phyloP scores from a whole-genome alignment of 1,140 invertebrate species.

The Liolophura sinensis region DNA sequence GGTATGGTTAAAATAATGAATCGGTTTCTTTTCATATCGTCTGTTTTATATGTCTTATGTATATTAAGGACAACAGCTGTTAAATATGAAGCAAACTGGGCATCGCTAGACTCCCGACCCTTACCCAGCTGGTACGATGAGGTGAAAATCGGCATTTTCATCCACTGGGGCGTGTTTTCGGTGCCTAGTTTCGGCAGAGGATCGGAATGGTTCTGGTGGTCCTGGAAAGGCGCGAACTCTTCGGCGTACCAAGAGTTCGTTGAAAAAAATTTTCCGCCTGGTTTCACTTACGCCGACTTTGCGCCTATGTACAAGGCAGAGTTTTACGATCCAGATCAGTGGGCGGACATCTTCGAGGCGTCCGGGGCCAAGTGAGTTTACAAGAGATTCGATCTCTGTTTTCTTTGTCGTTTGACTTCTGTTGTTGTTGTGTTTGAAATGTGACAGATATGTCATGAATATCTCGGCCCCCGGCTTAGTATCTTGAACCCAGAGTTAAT shows the following conservation, averaged over 20 bases:
- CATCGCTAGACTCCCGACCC: slow-evolving; percentile 47
- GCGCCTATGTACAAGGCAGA: slow-evolving; percentile 18
- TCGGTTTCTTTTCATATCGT: too few species aligned
- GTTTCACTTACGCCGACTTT: slow-evolving; percentile 24
- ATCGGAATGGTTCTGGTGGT: slow-evolving; percentile 37
- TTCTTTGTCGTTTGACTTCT: too few species aligned
- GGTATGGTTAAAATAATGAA: too few species aligned
- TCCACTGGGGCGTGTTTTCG: slow-evolving; percentile 53
- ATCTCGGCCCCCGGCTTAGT: too few species aligned
- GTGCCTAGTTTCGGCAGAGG: slow-evolving; percentile 41
- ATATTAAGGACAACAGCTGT: not conserved
- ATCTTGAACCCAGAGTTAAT: too few species aligned
- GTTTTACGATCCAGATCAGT: slow-evolving; percentile 11
- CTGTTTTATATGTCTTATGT: too few species aligned
- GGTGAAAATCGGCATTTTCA: slow-evolving; percentile 52
- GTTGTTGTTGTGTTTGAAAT: too few species aligned
- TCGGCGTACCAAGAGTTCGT: slow-evolving; percentile 16
- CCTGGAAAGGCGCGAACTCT: slow-evolving; percentile 21
- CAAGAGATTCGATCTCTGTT: too few species aligned
- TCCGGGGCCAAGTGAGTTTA: slow-evolving; percentile 14
- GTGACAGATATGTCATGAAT: too few species aligned
- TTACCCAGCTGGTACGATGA: slow-evolving; percentile 51
- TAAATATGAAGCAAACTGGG: slow-evolving; percentile 30
- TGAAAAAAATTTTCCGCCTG: slow-evolving; percentile 19
- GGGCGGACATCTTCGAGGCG: slow-evolving; percentile 7